phyloP scores from a whole-genome alignment of 2,888 invertebrate species.

The Drosophila stalkeri region DNA sequence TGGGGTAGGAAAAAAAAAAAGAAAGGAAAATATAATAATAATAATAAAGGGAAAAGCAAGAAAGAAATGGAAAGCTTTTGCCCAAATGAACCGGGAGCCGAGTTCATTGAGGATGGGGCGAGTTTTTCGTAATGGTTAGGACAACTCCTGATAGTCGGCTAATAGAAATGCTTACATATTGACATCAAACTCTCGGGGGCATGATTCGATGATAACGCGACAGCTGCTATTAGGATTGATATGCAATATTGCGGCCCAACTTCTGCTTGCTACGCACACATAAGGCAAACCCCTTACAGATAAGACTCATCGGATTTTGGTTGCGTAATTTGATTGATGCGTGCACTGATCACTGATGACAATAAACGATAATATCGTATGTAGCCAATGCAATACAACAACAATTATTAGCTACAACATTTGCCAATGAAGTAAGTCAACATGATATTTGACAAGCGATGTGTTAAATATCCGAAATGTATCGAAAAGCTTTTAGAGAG shows the following conservation, averaged over 20 bases:
- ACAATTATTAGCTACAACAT: neutral
- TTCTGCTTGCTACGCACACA: slow-evolving; percentile 5
- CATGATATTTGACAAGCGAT: too few relatives aligned
- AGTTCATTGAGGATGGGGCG: slow-evolving; percentile 12
- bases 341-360: neutral
- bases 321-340: slow-evolving; percentile 3
- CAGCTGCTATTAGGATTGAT: slow-evolving; percentile 42
- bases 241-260: slow-evolving; percentile 24
- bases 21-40: slow-evolving; percentile 1
- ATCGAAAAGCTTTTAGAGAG: neutral
- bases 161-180: slow-evolving; percentile 56
- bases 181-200: slow-evolving; percentile 51
- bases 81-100: slow-evolving; percentile 46
- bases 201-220: slow-evolving; percentile 45
- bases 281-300: slow-evolving; percentile 11
- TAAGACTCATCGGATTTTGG: slow-evolving; percentile 14
- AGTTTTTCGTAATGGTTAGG: slow-evolving; percentile 27
- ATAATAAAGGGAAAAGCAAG: slow-evolving; percentile 4
- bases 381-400: neutral
- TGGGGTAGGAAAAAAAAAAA: slow-evolving; percentile 18
- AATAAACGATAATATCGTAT: neutral
- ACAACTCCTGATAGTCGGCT: slow-evolving; percentile 51
- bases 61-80: slow-evolving; percentile 55
- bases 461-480: neutral
- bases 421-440: too few relatives aligned